phyloP scores from a whole-genome alignment of 2,888 invertebrate genomes.

The Eurois occulta region DNA sequence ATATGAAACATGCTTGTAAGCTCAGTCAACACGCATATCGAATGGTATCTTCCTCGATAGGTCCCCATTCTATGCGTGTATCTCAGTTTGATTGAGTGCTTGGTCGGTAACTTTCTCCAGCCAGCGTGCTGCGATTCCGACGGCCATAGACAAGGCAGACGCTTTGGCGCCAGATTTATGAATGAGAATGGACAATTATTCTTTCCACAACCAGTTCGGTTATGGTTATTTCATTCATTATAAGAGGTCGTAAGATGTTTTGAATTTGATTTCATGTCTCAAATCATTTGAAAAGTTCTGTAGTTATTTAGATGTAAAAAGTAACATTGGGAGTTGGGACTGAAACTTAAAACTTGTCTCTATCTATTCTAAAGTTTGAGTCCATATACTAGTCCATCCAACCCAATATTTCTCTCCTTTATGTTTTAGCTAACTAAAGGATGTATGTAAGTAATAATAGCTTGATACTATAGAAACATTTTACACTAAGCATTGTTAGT shows the following conservation, averaged over 20 bases:
- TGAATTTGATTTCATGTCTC: not conserved
- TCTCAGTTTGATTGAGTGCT: conserved; percentile 63
- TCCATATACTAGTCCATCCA: not conserved
- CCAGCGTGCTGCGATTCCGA: conserved; percentile 48
- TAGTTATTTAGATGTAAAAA: not conserved
- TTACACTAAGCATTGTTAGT: not conserved
- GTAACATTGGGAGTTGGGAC: not conserved
- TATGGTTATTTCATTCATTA: conserved; percentile 50
- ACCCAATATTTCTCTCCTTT: not conserved
- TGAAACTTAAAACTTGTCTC: not conserved
- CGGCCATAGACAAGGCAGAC: conserved; percentile 74
- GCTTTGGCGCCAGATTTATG: conserved; percentile 79
- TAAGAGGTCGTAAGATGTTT: conserved; percentile 2
- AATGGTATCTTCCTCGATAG: conserved; percentile 10
- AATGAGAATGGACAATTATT: conserved; percentile 76
- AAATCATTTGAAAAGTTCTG: conserved; percentile 5
- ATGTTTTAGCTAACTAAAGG: not conserved
- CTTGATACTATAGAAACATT: not conserved
- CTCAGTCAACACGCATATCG: not conserved
- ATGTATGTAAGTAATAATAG: not conserved
- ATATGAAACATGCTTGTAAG: not conserved
- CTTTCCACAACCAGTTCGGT: conserved; percentile 53
- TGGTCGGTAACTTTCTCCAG: conserved; percentile 72
- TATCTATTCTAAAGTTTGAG: not conserved
- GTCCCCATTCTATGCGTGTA: conserved; percentile 21